Conservation (phyloP, 2,888 invertebrate species). For the Dynastes grantii region DNA sequence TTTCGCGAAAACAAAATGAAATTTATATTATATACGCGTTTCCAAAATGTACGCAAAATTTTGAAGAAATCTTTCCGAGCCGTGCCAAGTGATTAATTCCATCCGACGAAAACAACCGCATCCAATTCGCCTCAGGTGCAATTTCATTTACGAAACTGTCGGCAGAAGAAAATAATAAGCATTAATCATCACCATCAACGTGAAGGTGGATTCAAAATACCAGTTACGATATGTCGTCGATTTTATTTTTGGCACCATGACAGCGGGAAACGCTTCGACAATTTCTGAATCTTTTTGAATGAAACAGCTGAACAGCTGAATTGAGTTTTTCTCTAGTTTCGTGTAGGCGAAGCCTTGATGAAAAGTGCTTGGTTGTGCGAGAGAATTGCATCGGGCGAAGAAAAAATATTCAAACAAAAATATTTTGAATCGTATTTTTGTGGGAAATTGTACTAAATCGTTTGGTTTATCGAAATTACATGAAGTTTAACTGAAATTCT, state of each 20-base stretch:
- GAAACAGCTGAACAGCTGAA: conserved; percentile 19
- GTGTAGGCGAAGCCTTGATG: too few species aligned
- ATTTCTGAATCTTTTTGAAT: conserved; percentile 22
- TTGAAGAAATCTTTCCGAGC: not conserved
- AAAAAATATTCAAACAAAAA: not conserved
- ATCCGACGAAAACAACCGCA: conserved; percentile 2
- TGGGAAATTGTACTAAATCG: too few species aligned
- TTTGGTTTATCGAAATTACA: too few species aligned
- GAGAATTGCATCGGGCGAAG: not conserved
- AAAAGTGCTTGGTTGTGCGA: too few species aligned
- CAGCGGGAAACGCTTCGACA: conserved; percentile 9
- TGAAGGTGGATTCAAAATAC: conserved; percentile 9
- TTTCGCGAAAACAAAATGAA: too few species aligned
- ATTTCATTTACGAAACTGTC: conserved; percentile 14
- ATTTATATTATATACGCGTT: too few species aligned
- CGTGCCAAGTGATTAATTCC: conserved; percentile 21
- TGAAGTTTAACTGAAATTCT: too few species aligned
- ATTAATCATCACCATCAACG: conserved; percentile 3
- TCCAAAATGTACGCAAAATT: not conserved
- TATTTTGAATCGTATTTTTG: too few species aligned
- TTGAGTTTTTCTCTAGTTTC: not conserved
- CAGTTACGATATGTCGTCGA: conserved; percentile 13
- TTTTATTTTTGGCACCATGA: conserved; percentile 19
- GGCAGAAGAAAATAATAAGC: conserved; percentile 19
- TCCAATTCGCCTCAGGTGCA: conserved; percentile 13